Evolutionary conservation across 2,888 invertebrate genomes (phyloP).

Genomic region (Dascillus cervinus): DNA sequence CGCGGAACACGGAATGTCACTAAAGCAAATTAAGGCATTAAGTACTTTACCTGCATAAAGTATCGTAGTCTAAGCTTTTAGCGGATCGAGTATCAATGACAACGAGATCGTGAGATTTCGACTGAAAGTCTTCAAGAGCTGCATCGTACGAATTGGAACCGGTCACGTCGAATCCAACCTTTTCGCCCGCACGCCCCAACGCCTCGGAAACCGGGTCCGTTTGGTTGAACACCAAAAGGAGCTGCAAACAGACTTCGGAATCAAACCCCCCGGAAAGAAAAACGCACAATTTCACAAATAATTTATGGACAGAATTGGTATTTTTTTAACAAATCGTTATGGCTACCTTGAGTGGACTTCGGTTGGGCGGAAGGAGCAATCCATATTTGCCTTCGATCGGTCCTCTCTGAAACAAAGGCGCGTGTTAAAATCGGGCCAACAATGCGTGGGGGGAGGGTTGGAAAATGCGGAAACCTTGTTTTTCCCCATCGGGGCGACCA

Average conservation of each 20-base stretch:
- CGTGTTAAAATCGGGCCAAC: too few species aligned
- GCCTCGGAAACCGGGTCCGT: slow-evolving; percentile 61
- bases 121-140: slow-evolving; percentile 50
- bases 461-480: slow-evolving; percentile 6
- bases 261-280: too few species aligned
- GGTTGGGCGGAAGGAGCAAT: slow-evolving; percentile 40
- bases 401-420: slow-evolving; percentile 39
- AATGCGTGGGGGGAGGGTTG: too few species aligned
- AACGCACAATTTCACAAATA: too few species aligned
- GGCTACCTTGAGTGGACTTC: slow-evolving; percentile 41
- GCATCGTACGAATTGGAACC: slow-evolving; percentile 50
- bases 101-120: slow-evolving; percentile 51
- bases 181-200: slow-evolving; percentile 55
- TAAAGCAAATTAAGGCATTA: slow-evolving; percentile 2
- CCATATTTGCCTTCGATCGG: slow-evolving; percentile 43
- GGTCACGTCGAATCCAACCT: slow-evolving; percentile 52
- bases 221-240: slow-evolving; percentile 62
- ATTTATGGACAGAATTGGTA: too few species aligned
- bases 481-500: too few species aligned
- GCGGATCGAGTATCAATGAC: slow-evolving; percentile 58
- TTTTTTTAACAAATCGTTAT: too few species aligned
- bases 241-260: too few species aligned
- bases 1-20: too few species aligned
- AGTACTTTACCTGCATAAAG: slow-evolving; percentile 55
- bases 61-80: slow-evolving; percentile 52